Conservation (phyloP, 1,140 invertebrate species). For the Neuroterus valhalla region DNA sequence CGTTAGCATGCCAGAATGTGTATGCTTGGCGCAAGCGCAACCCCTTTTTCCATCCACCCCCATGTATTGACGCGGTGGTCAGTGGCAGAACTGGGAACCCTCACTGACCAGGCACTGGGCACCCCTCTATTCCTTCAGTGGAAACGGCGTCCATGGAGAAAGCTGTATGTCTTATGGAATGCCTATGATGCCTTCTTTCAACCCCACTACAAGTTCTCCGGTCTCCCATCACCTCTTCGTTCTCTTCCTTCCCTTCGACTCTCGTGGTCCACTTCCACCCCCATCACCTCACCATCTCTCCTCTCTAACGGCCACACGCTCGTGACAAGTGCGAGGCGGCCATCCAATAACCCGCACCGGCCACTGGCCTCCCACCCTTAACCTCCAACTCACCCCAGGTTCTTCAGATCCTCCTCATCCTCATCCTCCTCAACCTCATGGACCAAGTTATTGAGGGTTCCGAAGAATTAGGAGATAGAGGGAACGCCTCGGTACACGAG, state of each 20-base stretch:
- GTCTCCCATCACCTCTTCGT: constrained; percentile 30
- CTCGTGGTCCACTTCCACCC: constrained; percentile 32
- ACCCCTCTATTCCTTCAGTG: constrained; percentile 60
- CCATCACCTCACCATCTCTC: constrained; percentile 36
- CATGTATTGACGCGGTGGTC: constrained; percentile 73
- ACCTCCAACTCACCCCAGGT: constrained; percentile 26
- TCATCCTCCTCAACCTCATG: constrained; percentile 35
- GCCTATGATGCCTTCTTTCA: constrained; percentile 68
- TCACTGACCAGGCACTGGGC: constrained; percentile 63
- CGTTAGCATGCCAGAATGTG: constrained; percentile 59
- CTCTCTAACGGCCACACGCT: constrained; percentile 55
- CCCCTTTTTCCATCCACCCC: constrained; percentile 63
- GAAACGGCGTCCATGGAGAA: constrained; percentile 61
- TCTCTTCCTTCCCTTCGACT: constrained; percentile 33
- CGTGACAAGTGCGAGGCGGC: constrained; percentile 68
- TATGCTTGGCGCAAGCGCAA: constrained; percentile 66
- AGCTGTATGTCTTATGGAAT: constrained; percentile 70
- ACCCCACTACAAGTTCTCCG: constrained; percentile 48
- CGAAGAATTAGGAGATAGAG: constrained; percentile 55
- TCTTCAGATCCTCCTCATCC: constrained; percentile 32
- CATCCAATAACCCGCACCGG: constrained; percentile 71
- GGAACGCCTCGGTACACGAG: constrained; percentile 27
- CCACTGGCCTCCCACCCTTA: constrained; percentile 55
- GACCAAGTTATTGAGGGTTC: constrained; percentile 59
- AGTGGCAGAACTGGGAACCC: constrained; percentile 62